Evolutionary conservation across 2,797 vertebrate species (phyloP), one percentile per base, ranked within the genome.

Genomic region (Busarellus nigricollis): DNA sequence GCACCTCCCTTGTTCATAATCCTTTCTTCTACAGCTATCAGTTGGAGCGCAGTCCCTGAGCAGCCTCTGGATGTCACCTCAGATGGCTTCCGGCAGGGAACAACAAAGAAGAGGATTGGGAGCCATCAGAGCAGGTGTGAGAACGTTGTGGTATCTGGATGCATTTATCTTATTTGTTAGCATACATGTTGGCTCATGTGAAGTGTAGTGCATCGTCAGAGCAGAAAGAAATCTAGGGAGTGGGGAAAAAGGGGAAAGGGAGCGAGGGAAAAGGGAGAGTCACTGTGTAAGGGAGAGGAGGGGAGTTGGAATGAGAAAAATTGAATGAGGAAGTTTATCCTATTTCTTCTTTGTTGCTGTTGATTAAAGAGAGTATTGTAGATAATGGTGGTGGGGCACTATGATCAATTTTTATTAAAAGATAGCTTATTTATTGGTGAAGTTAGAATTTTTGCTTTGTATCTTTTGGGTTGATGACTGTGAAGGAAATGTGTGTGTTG

Each of bases 21-120:
- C 16, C 40, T 49, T 94, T 93, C 37, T 89, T 90, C 47, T 80
- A 4, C 62, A 99, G 99, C 99, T 78, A 98, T 99, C 96, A 99
- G 99, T 94, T 99, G 99, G 99, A 99, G 99, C 94, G 98, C 98
- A 2, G 98, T 99, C 49, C 93, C 98, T 28, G 98, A 99, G 26
- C 98, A 98, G 47, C 99, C 99, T 70, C 96, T 99, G 94, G 99
- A 99, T 96, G 99, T 99, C 95, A 99, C 99, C 38, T 98, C 99
- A 57, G 98, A 99, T 5, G 99, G 99, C 79, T 99, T 99, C 98
- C 99, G 98, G n/a, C 99, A 99, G 54, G 99, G 99, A 72, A 98
- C 98, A 31, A 99, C 99, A 1, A 99, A 98, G 98, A 99, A 99
- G 94, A 78, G 69, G 8, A 87, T 99, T 8, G 97, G 98, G 80